phyloP scores from a whole-genome alignment of 2,113 vertebrate genomes.

The Mus musculus region DNA sequence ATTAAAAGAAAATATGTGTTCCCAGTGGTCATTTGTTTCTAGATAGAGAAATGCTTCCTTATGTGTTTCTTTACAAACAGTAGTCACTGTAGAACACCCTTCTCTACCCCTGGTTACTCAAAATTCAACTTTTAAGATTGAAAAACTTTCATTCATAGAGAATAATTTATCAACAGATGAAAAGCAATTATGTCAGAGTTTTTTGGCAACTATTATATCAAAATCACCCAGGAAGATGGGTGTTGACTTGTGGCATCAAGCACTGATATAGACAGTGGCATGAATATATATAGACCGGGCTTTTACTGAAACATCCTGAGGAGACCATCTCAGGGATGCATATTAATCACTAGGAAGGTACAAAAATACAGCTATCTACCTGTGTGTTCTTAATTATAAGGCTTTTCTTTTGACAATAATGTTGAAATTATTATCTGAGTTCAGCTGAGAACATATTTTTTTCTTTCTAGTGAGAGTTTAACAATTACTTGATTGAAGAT shows the following conservation, averaged over 20 bases:
- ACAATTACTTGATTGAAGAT: conserved; percentile 81
- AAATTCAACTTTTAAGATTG: background rate
- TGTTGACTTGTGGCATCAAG: background rate
- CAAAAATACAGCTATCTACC: background rate
- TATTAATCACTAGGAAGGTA: conserved; percentile 43
- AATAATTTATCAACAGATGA: background rate
- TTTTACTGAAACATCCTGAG: conserved; percentile 2
- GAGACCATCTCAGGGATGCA: background rate
- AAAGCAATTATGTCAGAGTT: background rate
- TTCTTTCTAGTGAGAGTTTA: conserved; percentile 69
- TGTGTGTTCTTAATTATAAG: conserved; percentile 64
- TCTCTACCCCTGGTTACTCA: background rate
- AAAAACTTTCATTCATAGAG: background rate
- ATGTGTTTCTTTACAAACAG: background rate
- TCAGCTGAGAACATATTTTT: conserved; percentile 69
- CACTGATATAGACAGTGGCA: background rate
- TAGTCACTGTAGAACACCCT: background rate
- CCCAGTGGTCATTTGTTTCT: background rate
- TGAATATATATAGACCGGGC: background rate
- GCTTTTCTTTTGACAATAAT: conserved; percentile 69
- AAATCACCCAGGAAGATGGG: background rate
- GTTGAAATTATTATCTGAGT: conserved; percentile 68
- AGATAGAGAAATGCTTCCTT: background rate
- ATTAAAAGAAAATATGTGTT: background rate
- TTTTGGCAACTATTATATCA: background rate